Conservation (phyloP, 1,140 invertebrate species). For the Amphibalanus amphitrite region DNA sequence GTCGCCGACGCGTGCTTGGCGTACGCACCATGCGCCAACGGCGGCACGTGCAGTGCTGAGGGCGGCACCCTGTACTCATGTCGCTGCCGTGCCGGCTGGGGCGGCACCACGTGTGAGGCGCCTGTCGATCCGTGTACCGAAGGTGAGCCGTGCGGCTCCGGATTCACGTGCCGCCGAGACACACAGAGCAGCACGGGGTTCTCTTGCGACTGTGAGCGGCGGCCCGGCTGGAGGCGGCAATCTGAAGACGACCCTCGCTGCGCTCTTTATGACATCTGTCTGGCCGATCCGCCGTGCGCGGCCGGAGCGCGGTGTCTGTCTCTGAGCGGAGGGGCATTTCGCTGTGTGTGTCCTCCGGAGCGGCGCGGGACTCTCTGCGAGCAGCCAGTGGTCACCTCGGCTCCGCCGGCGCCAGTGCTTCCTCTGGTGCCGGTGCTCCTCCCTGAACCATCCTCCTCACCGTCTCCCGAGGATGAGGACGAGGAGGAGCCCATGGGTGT, state of each 20-base stretch:
- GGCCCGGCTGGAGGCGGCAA: not conserved
- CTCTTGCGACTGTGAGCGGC: not conserved
- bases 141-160: not conserved
- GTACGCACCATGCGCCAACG: conserved; percentile 41
- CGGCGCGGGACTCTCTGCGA: not conserved
- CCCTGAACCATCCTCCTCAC: not conserved
- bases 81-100: not conserved
- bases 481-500: not conserved
- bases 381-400: not conserved
- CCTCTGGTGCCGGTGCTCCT: not conserved
- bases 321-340: not conserved
- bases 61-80: not conserved
- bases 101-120: not conserved
- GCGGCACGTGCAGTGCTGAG: conserved; percentile 17
- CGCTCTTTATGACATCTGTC: not conserved
- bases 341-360: not conserved
- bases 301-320: not conserved
- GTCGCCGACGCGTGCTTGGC: not conserved
- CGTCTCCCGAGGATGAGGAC: not conserved
- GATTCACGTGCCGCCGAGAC: not conserved
- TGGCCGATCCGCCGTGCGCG: not conserved
- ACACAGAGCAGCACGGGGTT: not conserved
- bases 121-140: not conserved
- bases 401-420: too few relatives aligned
- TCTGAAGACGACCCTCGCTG: not conserved